Evolutionary conservation across 2,797 vertebrate genomes (phyloP), one percentile per base, ranked within the genome.

Genomic region (Knipowitschia caucasica): DNA sequence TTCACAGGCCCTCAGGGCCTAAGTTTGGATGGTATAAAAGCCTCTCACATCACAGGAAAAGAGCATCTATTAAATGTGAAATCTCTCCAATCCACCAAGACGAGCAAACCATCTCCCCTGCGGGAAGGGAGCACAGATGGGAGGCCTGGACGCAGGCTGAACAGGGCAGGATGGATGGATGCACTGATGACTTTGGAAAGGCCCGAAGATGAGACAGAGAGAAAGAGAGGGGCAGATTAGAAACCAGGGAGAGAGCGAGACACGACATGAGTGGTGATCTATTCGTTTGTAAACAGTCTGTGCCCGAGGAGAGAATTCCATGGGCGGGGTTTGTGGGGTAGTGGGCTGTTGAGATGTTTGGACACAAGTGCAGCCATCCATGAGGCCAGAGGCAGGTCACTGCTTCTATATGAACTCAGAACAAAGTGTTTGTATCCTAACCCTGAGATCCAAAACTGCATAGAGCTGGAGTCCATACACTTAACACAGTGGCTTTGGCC

Each of bases 291-390:
- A 80, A 18, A 31, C 29, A 68, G 73, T 64, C 67, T 65, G 55
- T 77, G 76, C 71, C 82, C 83, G 47, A 43, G 59, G 84, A 66
- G 64, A 85, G 77, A 38, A n/a, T n/a, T n/a, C n/a, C n/a, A n/a
- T n/a, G 15, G 15, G 14, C 7, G 17, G 21, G 14, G 80, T 69
- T 51, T 36, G 34, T 38, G 52, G 82, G 86, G 78, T 83, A 77
- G 78, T 82, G 81, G 81, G n/a, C n/a, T n/a, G n/a, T n/a, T n/a
- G n/a, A 78, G 81, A 86, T 88, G 83, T 86, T 87, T 85, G 81
- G 84, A 85, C 80, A 76, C 78, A 77, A 82, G 80, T 36, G 72
- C 76, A 83, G 61, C 75, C 81, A 82, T 77, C 85, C 80, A 50
- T 81, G 75, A 64, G 66, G 64, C 74, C 77, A 77, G 77, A 75